A percentile compares a stretch with the other conserved stretches of the same genome.
Conservation (phyloP, 2,797 vertebrate species). For the Antrozous pallidus region DNA sequence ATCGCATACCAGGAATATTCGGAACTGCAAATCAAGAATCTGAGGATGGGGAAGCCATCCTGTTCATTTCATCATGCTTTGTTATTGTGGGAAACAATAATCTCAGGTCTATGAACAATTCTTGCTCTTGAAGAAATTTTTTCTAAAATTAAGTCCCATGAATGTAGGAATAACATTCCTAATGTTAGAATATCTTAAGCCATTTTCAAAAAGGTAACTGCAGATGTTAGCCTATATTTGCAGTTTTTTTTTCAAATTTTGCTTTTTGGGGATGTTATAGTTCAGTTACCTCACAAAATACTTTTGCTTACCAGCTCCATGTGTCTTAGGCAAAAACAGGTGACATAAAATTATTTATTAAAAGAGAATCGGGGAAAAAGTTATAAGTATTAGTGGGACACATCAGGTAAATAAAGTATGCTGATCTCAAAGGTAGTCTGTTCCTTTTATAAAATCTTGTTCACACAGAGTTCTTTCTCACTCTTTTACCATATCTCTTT, state of each 20-base stretch:
- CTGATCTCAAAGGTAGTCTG: constrained; percentile 15
- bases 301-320: not conserved
- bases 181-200: not conserved
- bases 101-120: constrained; percentile 5
- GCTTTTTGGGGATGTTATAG: not conserved
- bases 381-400: constrained; percentile 11
- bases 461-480: not conserved
- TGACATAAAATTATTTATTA: not conserved
- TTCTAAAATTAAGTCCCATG: constrained; percentile 30
- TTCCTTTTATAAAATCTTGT: constrained; percentile 2
- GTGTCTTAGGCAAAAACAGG: not conserved
- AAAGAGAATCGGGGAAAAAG: not conserved
- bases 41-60: constrained; percentile 46
- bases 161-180: constrained; percentile 40
- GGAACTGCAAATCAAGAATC: constrained; percentile 42
- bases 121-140: constrained; percentile 41
- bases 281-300: constrained; percentile 37
- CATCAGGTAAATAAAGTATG: constrained; percentile 45
- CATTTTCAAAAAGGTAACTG: constrained; percentile 6
- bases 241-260: constrained; percentile 20
- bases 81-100: not conserved
- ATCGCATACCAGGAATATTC: not conserved
- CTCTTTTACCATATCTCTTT: not conserved
- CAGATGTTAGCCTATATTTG: constrained; percentile 2
- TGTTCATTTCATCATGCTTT: constrained; percentile 24